A percentile compares a stretch with the other conserved stretches of the same genome.
Conservation (phyloP, 2,797 vertebrate species). For the Sebastes elongatus region DNA sequence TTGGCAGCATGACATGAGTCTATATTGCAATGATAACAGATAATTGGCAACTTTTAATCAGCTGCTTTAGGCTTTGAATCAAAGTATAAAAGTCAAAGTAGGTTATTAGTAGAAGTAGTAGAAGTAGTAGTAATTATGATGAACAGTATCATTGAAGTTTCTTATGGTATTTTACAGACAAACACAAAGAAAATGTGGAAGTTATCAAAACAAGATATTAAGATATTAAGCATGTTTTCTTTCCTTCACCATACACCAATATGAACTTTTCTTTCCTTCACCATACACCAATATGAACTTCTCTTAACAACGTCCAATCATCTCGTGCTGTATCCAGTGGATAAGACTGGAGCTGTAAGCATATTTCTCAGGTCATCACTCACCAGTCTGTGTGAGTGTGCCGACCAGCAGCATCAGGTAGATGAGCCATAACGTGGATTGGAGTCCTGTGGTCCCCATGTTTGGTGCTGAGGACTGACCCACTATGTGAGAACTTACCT, state of each 20-base stretch:
- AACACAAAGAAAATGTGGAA: background rate
- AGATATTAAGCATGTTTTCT: background rate
- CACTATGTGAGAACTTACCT: conserved; percentile 39
- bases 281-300: background rate
- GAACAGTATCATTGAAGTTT: background rate
- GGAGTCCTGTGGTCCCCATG: conserved; percentile 69
- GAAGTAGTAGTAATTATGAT: background rate
- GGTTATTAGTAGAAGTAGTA: background rate
- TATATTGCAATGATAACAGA: background rate
- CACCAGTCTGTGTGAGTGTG: conserved; percentile 65
- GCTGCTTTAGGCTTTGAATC: background rate
- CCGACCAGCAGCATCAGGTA: conserved; percentile 56
- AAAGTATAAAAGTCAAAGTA: background rate
- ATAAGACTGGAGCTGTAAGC: background rate
- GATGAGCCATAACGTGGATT: conserved; percentile 32
- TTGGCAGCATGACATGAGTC: background rate
- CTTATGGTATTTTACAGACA: background rate
- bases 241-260: background rate
- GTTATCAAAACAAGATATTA: background rate
- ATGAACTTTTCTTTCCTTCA: background rate
- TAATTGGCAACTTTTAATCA: background rate
- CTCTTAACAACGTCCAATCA: background rate
- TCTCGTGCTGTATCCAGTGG: background rate
- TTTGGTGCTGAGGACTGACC: conserved; percentile 41
- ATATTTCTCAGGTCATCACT: conserved; percentile 19